Evolutionary conservation across 2,113 vertebrate genomes (phyloP), one percentile per base, ranked within the genome.

Genomic region (Ctenomys sociabilis): DNA sequence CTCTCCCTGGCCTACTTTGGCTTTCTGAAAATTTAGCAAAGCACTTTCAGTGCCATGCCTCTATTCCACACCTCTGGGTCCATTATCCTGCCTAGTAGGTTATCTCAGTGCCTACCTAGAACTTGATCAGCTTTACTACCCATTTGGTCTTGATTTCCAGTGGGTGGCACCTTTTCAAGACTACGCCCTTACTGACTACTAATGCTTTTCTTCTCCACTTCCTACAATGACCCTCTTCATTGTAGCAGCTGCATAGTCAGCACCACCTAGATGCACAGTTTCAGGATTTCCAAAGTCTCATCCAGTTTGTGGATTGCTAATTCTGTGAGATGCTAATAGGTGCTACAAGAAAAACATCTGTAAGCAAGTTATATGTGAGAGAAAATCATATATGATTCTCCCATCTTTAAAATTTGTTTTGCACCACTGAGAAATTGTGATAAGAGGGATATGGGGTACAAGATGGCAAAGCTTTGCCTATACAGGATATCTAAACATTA

Each of bases 11-110:
- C 54, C 54, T 37, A 37, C 61, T 26, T 73, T 77, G 64, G n/a
- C 45, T 95, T 92, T 94, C 78, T 91, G n/a, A 94, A 45, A 85
- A 68, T 32, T 93, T 73, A 86, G 57, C 90, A 63, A 7, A 85
- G 9, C 49, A 30, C 68, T 96, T 73, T 89, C 61, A 61, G 92
- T 89, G 66, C 7, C 52, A 89, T 83, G 57, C 83, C 43, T 66
- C 59, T 52, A 11, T 30, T 59, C 84, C 54, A 84, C 13, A 43
- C 1, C 10, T 3, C 43, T 86, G 26, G 13, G 68, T 54, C 13
- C 64, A 21, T 40, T 45, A 35, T 26, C 37, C 11, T 78, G 24
- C 49, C 59, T 73, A 28, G 40, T 61, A 61, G 21, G 30, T 35
- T 80, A 45, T 72, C 61, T 85, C 35, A 72, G 0, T 85, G 73